Base-by-base conservation (phyloP, 2,888 invertebrate species). In the Nudaria mundana region DNA sequence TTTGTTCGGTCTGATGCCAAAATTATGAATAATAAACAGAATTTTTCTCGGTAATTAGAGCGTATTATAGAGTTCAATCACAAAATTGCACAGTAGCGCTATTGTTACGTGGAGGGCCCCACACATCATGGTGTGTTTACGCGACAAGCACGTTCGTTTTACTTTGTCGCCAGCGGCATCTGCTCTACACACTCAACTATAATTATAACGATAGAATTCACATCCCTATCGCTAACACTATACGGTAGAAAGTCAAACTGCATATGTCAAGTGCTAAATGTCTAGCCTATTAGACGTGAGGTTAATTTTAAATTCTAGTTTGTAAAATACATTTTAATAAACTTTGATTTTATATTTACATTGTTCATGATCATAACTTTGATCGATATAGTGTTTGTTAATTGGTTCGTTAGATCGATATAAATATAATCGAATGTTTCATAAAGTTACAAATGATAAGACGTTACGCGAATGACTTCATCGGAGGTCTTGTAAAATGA, bases 131-230 rank as follows among this genome's bases (percentile, higher is more conserved):
- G 54, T 60, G 57, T 88, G 87, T 88, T 88, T 87, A 87, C 73
- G 71, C 73, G 73, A 71, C 74, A 66, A 72, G 84, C 87, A 88
- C 87, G 87, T 84, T 73, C 84, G 63, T 63, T 71, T 80, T 84
- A 87, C 87, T 83, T 85, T 88, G 87, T 88, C 87, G 86, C 74
- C 54, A 56, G 73, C 75, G 77, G 81, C 85, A 86, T 84, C 82
- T 81, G 81, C 70, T 52, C 46, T 48, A 40, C 56, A 55, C 52
- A 39, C 44, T 34, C 51, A 51, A 48, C 42, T 39, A 37, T 34
- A n/a, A n/a, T n/a, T n/a, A 49, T 30, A 37, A 38, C 25, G 39
- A 44, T 43, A 40, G 29, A 37, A 46, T 16, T 34, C 30, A 40
- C 38, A 36, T 30, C 44, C 30, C 53, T 79, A 74, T 65, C 52